phyloP scores from a whole-genome alignment of 2,797 vertebrate genomes.

The Oreochromis mossambicus region DNA sequence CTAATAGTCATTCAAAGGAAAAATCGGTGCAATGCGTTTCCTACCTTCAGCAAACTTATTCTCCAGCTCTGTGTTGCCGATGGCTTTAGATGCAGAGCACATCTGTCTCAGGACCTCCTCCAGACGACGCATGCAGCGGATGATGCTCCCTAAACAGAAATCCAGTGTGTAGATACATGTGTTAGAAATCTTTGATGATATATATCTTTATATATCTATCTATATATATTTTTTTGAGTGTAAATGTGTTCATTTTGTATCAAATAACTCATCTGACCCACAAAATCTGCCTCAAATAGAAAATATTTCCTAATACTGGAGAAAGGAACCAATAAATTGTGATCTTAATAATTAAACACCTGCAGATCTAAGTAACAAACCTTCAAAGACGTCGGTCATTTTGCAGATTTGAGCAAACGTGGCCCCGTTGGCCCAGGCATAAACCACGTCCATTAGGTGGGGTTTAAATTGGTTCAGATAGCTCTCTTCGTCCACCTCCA shows the following conservation, averaged over 20 bases:
- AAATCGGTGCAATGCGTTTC: not conserved
- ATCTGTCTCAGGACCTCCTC: slow-evolving; percentile 96
- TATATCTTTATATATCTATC: not conserved
- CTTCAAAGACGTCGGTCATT: slow-evolving; percentile 99
- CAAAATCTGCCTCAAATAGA: not conserved
- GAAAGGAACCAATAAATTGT: not conserved
- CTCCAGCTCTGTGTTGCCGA: slow-evolving; percentile 97
- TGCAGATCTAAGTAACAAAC: slow-evolving; percentile 54
- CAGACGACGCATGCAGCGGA: slow-evolving; percentile 91
- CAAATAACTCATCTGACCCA: not conserved
- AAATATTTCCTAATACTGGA: not conserved
- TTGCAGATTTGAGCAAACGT: slow-evolving; percentile 98
- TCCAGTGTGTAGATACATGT: not conserved
- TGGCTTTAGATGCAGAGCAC: slow-evolving; percentile 98
- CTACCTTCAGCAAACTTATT: slow-evolving; percentile 91
- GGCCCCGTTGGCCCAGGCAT: slow-evolving; percentile 93
- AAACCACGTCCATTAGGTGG: slow-evolving; percentile 96
- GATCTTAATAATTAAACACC: not conserved
- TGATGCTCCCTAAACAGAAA: slow-evolving; percentile 74
- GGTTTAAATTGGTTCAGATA: slow-evolving; percentile 93
- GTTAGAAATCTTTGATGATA: not conserved
- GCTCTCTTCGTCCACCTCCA: slow-evolving; percentile 92
- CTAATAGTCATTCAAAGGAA: not conserved
- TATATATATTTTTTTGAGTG: rapidly evolving
- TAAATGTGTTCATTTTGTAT: not conserved